phyloP scores from a whole-genome alignment of 2,797 vertebrate species.

The Erithacus rubecula region DNA sequence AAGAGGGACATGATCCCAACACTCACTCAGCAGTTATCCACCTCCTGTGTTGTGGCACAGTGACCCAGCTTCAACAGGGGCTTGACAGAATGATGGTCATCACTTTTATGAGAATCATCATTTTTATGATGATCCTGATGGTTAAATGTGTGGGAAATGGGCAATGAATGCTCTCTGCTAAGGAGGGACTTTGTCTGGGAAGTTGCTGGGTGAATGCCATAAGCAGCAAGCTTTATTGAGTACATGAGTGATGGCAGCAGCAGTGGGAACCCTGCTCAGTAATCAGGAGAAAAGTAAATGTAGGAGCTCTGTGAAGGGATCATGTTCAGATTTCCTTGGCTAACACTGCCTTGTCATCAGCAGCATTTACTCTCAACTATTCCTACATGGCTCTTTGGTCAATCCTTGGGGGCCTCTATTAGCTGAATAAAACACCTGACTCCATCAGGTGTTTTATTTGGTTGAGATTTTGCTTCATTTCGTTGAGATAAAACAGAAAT shows the following conservation, averaged over 20 bases:
- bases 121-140: background rate
- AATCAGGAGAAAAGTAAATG: background rate
- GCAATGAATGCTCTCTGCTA: background rate
- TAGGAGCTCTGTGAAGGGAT: background rate
- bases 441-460: rapidly evolving
- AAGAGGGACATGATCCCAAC: background rate
- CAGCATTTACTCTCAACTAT: background rate
- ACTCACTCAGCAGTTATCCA: background rate
- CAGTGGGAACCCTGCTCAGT: background rate
- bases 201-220: background rate
- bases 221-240: background rate
- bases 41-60: background rate
- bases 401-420: background rate
- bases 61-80: background rate
- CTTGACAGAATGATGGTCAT: background rate
- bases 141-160: background rate
- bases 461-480: background rate
- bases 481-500: background rate
- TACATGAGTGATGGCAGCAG: background rate
- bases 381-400: background rate
- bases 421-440: background rate
- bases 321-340: background rate
- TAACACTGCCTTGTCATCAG: background rate
- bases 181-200: background rate
- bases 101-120: background rate